Base-by-base conservation (phyloP, 2,113 vertebrate genomes). In the Hippoglossus stenolepis region DNA sequence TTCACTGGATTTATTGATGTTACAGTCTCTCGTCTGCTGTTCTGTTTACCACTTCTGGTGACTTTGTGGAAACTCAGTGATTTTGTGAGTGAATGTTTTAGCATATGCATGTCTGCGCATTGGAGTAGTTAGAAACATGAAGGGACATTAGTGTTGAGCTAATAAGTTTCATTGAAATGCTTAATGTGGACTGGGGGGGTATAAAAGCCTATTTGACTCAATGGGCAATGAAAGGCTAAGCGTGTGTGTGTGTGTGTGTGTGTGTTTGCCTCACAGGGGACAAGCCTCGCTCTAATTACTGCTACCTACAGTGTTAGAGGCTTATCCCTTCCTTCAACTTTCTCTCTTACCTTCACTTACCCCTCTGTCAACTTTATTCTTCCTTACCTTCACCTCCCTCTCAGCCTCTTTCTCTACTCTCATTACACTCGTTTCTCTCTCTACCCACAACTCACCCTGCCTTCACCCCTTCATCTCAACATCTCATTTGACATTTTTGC, bases 261-360 rank as follows among this genome's bases (percentile, higher is more conserved):
- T 84, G 86, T 63, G 17, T 89, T 61, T 69, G 72, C 62, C 72
- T 82, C 86, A 75, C 77, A 70, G 78, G 69, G 84, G 89, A 88
- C 70, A 61, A 57, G 84, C 60, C 79, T 82, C 0, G 63, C 82
- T 85, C 80, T 90, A 92, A 90, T 90, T 89, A 91, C 82, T 57
- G 73, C 80, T 78, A 70, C 84, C 73, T 74, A 75, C 76, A 65
- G 72, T 80, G 76, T 71, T 47, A 26, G 12, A 83, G 65, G 71
- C 71, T 87, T 90, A 89, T 77, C 87, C 87, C 85, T 88, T 75
- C 71, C 70, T 77, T 87, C 85, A 84, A 78, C 85, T 79, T 75
- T 26, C 73, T 74, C 69, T 60, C 63, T 23, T 66, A 64, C 69
- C 49, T 53, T 65, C 65, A 45, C 74, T 87, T 75, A 75, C 73